phyloP scores from a whole-genome alignment of 2,888 invertebrate species.

The Gari tellinella region DNA sequence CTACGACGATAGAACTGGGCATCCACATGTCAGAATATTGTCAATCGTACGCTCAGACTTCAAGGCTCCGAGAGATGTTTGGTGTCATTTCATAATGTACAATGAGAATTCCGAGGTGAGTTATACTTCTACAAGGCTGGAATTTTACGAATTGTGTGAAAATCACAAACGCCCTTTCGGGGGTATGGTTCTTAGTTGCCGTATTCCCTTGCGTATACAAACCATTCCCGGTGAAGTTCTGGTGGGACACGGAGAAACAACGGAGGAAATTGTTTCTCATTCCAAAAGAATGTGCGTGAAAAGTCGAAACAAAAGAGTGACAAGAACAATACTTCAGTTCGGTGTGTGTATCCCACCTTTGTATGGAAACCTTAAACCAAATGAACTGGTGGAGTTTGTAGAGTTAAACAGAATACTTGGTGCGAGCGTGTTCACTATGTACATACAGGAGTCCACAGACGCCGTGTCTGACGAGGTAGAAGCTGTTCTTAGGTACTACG shows the following conservation, averaged over 20 bases:
- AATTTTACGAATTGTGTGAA: constrained; percentile 65
- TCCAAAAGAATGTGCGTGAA: constrained; percentile 33
- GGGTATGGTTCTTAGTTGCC: constrained; percentile 75
- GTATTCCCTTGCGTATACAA: constrained; percentile 48
- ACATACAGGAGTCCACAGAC: constrained; percentile 57
- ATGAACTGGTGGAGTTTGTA: constrained; percentile 74
- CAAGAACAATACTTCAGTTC: constrained; percentile 52
- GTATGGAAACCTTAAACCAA: constrained; percentile 68
- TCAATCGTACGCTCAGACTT: constrained; percentile 19
- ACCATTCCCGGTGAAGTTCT: not conserved
- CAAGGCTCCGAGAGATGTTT: not conserved
- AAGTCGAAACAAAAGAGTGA: constrained; percentile 24
- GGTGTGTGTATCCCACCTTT: constrained; percentile 79
- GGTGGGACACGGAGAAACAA: constrained; percentile 6
- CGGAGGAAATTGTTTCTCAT: constrained; percentile 1
- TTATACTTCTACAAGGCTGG: constrained; percentile 12
- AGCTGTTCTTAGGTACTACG: constrained; percentile 68
- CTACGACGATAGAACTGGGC: constrained; percentile 29
- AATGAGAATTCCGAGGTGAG: not conserved
- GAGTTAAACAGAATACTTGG: constrained; percentile 75
- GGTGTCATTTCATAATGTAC: constrained; percentile 37
- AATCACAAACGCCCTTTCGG: constrained; percentile 72
- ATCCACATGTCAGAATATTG: constrained; percentile 31
- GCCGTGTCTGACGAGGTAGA: constrained; percentile 47
- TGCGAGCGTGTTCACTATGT: constrained; percentile 74